Conservation (phyloP, 2,888 invertebrate species). For the Abrostola tripartita region DNA sequence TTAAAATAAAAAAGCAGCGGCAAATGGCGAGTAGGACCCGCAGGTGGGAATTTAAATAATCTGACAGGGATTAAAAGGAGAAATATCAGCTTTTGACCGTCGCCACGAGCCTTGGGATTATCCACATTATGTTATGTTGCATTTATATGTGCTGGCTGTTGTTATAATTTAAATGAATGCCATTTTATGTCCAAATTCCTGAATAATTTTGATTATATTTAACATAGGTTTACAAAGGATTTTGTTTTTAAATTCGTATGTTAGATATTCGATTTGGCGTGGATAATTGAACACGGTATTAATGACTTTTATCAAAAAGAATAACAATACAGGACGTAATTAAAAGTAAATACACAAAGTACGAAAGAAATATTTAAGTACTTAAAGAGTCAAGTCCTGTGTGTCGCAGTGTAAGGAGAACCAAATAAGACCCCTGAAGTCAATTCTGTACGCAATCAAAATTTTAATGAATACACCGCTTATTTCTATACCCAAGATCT, state of each 20-base stretch:
- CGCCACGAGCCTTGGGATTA: constrained; percentile 77
- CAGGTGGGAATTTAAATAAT: constrained; percentile 89
- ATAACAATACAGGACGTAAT: too few relatives aligned
- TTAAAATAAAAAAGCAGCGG: constrained; percentile 79
- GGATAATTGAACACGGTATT: too few relatives aligned
- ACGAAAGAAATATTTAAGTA: too few relatives aligned
- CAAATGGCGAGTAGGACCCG: constrained; percentile 76
- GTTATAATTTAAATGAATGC: constrained; percentile 79
- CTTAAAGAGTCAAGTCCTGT: not conserved
- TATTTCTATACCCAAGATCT: constrained; percentile 57
- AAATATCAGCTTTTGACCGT: constrained; percentile 88
- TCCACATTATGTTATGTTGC: constrained; percentile 78
- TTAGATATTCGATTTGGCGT: not conserved
- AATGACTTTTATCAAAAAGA: too few relatives aligned
- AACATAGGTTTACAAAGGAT: constrained; percentile 12
- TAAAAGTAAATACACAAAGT: too few relatives aligned
- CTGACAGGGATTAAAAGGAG: constrained; percentile 88
- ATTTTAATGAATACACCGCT: constrained; percentile 54
- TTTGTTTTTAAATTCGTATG: constrained; percentile 8
- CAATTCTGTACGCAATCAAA: constrained; percentile 45
- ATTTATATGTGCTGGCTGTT: constrained; percentile 71
- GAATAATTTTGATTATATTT: constrained; percentile 48
- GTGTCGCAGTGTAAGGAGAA: not conserved
- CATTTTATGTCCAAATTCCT: constrained; percentile 52
- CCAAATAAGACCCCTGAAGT: constrained; percentile 35